These are phyloP conservation scores for Graptemys geographica DNA, from an alignment of 2,797 vertebrate species.

Conservation along the genomic window DNA sequence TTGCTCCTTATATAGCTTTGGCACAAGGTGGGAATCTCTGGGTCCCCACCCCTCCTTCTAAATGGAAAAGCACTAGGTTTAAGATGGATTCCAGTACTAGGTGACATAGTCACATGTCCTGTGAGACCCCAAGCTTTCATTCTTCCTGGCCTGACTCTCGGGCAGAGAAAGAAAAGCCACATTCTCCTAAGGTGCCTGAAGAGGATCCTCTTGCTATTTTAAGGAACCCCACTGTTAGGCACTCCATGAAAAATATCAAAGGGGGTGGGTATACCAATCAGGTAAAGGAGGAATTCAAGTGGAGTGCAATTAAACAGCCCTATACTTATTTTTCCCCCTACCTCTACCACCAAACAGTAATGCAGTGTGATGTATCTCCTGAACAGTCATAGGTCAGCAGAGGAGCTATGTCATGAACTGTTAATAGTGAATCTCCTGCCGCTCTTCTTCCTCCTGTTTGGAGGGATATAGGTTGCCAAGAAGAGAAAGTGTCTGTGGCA, in stretches of 20 bases:
- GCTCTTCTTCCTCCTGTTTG: neutral
- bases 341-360: neutral
- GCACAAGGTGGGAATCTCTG: too few relatives aligned
- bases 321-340: neutral
- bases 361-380: neutral
- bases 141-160: neutral
- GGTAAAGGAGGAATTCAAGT: neutral
- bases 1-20: too few relatives aligned
- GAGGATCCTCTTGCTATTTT: neutral
- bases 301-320: neutral
- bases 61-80: too few relatives aligned
- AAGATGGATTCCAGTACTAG: too few relatives aligned
- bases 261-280: neutral
- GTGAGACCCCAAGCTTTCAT: too few relatives aligned
- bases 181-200: neutral
- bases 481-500: neutral
- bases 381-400: neutral
- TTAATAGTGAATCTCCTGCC: neutral
- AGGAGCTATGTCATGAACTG: neutral
- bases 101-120: too few relatives aligned
- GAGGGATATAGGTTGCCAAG: neutral
- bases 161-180: neutral
- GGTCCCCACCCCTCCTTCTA: too few relatives aligned
- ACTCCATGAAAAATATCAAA: neutral
- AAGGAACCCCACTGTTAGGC: neutral